Percentiles rank a stretch among this genome's conserved stretches.
These are phyloP conservation scores for Timema podura DNA, from an alignment of 2,888 invertebrate genomes.

Conservation along the genomic window DNA sequence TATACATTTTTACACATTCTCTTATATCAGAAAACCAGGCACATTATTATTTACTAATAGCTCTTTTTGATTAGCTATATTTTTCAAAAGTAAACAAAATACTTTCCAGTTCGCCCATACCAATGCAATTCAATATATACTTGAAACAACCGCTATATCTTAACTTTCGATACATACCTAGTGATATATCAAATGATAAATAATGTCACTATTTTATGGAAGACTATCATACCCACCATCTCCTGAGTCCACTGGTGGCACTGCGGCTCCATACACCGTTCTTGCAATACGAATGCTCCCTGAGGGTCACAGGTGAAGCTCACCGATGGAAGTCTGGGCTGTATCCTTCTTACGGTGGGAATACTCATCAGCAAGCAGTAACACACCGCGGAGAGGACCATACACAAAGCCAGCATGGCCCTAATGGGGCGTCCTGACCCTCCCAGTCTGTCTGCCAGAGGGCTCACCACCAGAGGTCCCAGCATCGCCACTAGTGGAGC, in stretches of 20 bases:
- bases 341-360: conserved; percentile 60
- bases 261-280: conserved; percentile 62
- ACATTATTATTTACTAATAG: too few relatives aligned
- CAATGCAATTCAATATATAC: too few relatives aligned
- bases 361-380: conserved; percentile 64
- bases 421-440: conserved; percentile 61
- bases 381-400: conserved; percentile 63
- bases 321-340: conserved; percentile 58
- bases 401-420: conserved; percentile 61
- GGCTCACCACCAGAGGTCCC: conserved; percentile 72
- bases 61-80: too few relatives aligned
- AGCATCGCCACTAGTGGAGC: conserved; percentile 75
- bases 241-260: conserved; percentile 60
- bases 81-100: too few relatives aligned
- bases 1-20: too few relatives aligned
- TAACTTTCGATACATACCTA: too few relatives aligned
- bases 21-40: too few relatives aligned
- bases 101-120: too few relatives aligned
- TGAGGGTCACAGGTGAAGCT: conserved; percentile 67
- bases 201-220: too few relatives aligned
- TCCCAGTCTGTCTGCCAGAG: conserved; percentile 70
- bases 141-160: too few relatives aligned
- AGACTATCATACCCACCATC: conserved; percentile 43
- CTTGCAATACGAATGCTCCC: conserved; percentile 69
- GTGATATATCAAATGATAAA: too few relatives aligned